Conservation (phyloP, 2,888 invertebrate species). For the Electrophaes corylata region DNA sequence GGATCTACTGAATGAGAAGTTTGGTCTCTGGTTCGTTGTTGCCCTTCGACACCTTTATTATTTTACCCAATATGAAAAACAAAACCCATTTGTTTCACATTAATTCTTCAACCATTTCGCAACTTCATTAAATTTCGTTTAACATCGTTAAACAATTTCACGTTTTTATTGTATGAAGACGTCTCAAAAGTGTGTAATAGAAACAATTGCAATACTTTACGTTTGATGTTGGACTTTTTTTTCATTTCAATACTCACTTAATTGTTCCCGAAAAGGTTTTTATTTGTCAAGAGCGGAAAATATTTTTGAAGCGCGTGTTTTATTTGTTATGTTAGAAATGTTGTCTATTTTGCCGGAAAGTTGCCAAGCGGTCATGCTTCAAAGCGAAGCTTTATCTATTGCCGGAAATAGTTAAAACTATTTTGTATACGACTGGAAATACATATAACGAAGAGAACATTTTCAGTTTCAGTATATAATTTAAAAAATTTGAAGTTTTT, state of each 20-base stretch:
- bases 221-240: neutral
- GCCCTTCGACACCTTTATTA: too few species aligned
- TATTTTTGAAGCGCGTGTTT: conserved; percentile 20
- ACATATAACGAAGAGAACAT: neutral
- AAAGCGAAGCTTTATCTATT: conserved; percentile 35
- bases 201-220: neutral
- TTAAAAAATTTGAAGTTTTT: neutral
- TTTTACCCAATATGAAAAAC: neutral
- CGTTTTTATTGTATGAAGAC: neutral
- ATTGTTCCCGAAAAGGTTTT: conserved; percentile 12
- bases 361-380: conserved; percentile 40
- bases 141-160: neutral
- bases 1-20: too few species aligned
- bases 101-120: neutral
- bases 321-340: conserved; percentile 31
- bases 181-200: neutral
- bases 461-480: neutral
- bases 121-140: neutral
- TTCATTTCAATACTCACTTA: conserved; percentile 9
- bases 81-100: neutral
- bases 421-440: neutral
- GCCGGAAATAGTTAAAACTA: conserved; percentile 11
- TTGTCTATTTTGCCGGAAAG: conserved; percentile 32
- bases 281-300: conserved; percentile 12
- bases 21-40: too few species aligned